Evolutionary conservation across 1,140 invertebrate species (phyloP), one percentile per base, ranked within the genome.

Genomic region (Maniola jurtina): DNA sequence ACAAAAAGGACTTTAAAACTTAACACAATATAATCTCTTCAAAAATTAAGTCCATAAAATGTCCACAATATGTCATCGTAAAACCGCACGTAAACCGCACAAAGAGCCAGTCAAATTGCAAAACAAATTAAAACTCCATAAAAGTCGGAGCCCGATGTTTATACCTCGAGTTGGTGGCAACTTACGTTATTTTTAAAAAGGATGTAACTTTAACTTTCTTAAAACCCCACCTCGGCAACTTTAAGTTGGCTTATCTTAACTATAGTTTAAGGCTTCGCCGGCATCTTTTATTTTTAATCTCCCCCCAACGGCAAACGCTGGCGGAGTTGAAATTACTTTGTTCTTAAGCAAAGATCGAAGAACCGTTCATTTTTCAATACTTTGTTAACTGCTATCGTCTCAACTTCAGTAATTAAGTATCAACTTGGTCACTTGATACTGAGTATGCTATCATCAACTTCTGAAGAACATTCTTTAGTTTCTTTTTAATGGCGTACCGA

Each of bases 311-410:
- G 84, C 75, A 80, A 81, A 81, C 76, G 77, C 74, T 79, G 73
- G 79, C 75, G 66, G 72, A 86, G 79, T 86, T 89, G 66, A 83
- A 86, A 85, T 89, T 86, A 87, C 86, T 83, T 84, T 87, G 76
- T 82, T 86, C 84, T 80, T 77, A 76, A 80, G 75, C 81, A 83
- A 87, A 83, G 79, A 89, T 89, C 83, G 84, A 83, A 83, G 85
- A 86, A 81, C 78, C 76, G 66, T 85, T 79, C 84, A 85, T 89
- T 89, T 87, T 87, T 89, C 84, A 87, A 89, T 87, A 89, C 82
- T 86, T 86, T 77, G 76, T 72, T 75, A 83, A 81, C 71, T 80
- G 76, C 73, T 77, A 79, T 75, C 70, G 72, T 59, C 71, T 56
- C 61, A 84, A 88, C 72, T 86, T 86, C 80, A 73, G 75, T 83